Evolutionary conservation across 2,888 invertebrate genomes (phyloP), one percentile per base, ranked within the genome.

Genomic region (Liodrosophila aerea): DNA sequence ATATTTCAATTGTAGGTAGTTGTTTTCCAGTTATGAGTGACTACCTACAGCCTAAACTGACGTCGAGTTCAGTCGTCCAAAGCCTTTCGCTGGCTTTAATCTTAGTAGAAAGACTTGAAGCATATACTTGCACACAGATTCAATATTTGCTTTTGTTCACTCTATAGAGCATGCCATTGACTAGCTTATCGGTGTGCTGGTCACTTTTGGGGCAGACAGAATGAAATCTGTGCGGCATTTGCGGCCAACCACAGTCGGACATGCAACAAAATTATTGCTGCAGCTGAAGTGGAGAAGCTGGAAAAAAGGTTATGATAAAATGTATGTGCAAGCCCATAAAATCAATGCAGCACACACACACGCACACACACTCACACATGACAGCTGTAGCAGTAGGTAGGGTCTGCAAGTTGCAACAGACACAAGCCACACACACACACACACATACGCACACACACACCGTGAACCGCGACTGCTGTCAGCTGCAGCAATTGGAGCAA

Each of bases 181-280:
- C 46, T 51, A 43, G 15, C 34, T 39, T 47, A 36, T 50, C 36
- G 27, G 2, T 1, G 16, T 8, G 16, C 5, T 12, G 12, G 18
- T 4, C 22, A 12, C 16, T 34, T 34, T 16, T 12, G n/a, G 33
- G 27, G 34, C 22, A 53, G 16, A 16, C 27, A 50, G 27, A 39
- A 54, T 56, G 44, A 43, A 62, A 59, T 52, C 54, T 65, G 73
- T 59, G 70, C 54, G 65, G 80, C 71, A 68, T 50, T 64, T 68
- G 72, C 40, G 72, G 65, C 57, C 15, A 64, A 64, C 78, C 78
- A 65, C 83, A 85, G 53, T 60, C 80, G 59, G 76, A 68, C 72
- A 66, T 54, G 66, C 64, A 64, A 54, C 56, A 60, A 75, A 68
- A 78, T 75, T 54, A 83, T 68, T 66, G 76, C 63, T 68, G 69